Evolutionary conservation across 2,888 invertebrate genomes (phyloP), one percentile per base, ranked within the genome.

Genomic region (Agrotis exclamationis): DNA sequence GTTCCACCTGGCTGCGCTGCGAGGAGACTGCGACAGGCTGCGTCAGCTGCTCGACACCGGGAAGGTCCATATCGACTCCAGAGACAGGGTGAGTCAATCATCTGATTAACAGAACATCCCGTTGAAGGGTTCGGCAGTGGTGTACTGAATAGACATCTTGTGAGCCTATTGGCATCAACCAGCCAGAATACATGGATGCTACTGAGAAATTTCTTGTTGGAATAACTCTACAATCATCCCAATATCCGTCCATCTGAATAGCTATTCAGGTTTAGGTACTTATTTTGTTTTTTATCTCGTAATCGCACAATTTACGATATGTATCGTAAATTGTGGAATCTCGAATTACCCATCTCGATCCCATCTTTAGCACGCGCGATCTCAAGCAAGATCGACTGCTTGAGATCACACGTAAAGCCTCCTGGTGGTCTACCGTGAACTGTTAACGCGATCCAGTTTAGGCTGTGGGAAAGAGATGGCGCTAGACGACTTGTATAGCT

Each of bases 11-110:
- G 98, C 99, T 60, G 98, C 99, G 28, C 96, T 99, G 82, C 97
- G 98, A 73, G 99, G 99, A 5, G 98, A 99, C 94, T 96, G 97
- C 80, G 97, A 97, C 69, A 97, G 97, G 79, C 96, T 99, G 82
- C 97, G 97, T 81, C 97, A 97, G 87, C 97, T 99, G 70, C 96
- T 99, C 80, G 99, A 99, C 93, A 99, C 98, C 48, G 99, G 99
- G 77, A 98, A 98, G 91, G 99, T 99, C 66, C 99, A 99, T 96
- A 99, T 99, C 62, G 99, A 99, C 96, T 99, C 99, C 88, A 98
- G 98, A 91, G 99, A 99, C 93, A 97, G 99, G 97, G 99, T 99
- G 93, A 96, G 95, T 88, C n/a, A 96, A 95, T 88, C n/a, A 11
- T 28, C 2, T 20, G 5, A 16, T 16, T n/a, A 48, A 33, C 6